These are phyloP conservation scores for Panopea generosa DNA, from an alignment of 2,888 invertebrate species.

Conservation along the genomic window DNA sequence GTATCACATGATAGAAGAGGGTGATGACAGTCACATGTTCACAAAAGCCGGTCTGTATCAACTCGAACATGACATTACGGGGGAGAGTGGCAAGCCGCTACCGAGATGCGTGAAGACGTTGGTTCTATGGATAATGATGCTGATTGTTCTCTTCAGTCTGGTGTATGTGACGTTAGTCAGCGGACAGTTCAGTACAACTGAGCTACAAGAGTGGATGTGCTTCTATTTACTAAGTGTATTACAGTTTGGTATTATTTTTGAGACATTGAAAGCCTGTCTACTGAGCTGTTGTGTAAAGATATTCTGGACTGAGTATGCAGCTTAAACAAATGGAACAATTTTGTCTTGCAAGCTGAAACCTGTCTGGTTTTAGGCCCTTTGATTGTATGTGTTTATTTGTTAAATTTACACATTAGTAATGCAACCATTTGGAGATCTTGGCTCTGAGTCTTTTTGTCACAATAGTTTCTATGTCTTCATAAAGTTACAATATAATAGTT, in stretches of 20 bases:
- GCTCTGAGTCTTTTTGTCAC: too few species aligned
- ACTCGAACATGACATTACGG: constrained; percentile 49
- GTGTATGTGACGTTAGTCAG: constrained; percentile 37
- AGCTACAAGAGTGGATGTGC: constrained; percentile 56
- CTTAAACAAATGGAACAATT: too few species aligned
- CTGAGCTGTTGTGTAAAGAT: constrained; percentile 29
- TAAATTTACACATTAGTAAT: too few species aligned
- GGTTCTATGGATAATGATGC: constrained; percentile 7
- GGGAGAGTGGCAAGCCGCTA: constrained; percentile 35
- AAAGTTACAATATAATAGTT: too few species aligned
- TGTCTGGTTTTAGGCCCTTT: too few species aligned
- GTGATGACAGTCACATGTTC: constrained; percentile 49
- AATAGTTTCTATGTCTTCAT: too few species aligned
- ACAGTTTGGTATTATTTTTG: constrained; percentile 38
- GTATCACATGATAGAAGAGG: constrained; percentile 35
- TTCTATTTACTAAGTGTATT: constrained; percentile 34
- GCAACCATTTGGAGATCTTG: too few species aligned
- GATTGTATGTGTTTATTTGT: too few species aligned
- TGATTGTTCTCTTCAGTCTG: constrained; percentile 29
- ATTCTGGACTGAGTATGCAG: too few species aligned
- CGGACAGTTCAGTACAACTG: constrained; percentile 43
- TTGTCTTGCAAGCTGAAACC: too few species aligned
- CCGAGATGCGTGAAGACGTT: constrained; percentile 38
- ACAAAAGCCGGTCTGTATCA: constrained; percentile 53
- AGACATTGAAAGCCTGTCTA: constrained; percentile 40